Evolutionary conservation across 2,888 invertebrate genomes (phyloP).

Genomic region (Pseudococcus longispinus): DNA sequence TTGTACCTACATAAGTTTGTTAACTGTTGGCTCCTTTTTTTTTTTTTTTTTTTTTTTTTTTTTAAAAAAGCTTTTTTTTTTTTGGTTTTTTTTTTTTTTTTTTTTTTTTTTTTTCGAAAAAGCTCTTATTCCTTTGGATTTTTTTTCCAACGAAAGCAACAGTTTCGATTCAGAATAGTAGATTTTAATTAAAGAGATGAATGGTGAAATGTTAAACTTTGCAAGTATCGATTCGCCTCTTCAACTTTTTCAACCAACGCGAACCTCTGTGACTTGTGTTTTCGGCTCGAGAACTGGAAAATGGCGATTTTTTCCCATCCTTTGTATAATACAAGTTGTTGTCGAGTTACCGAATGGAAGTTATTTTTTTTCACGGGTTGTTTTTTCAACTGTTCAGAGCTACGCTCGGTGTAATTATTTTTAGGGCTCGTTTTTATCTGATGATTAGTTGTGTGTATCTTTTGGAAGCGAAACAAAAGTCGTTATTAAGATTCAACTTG

Average conservation of each 20-base stretch:
- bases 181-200: slow-evolving; percentile 24
- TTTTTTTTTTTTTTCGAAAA: not conserved
- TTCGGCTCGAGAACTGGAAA: not conserved
- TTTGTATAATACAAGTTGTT: not conserved
- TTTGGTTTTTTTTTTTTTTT: not conserved
- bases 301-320: not conserved
- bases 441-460: not conserved
- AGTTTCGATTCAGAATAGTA: not conserved
- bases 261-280: not conserved
- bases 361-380: not conserved
- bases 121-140: not conserved
- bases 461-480: not conserved
- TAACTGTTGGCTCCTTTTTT: no score
- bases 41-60: no score
- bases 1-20: not conserved
- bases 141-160: not conserved
- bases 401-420: not conserved
- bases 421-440: not conserved
- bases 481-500: not conserved
- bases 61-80: no score
- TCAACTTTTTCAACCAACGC: not conserved
- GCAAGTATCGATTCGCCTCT: not conserved
- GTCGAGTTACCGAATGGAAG: not conserved
- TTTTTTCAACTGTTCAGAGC: not conserved
- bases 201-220: slow-evolving; percentile 1